These are phyloP conservation scores for Drosophila bifasciata DNA, from an alignment of 1,140 invertebrate species.

Conservation along the genomic window DNA sequence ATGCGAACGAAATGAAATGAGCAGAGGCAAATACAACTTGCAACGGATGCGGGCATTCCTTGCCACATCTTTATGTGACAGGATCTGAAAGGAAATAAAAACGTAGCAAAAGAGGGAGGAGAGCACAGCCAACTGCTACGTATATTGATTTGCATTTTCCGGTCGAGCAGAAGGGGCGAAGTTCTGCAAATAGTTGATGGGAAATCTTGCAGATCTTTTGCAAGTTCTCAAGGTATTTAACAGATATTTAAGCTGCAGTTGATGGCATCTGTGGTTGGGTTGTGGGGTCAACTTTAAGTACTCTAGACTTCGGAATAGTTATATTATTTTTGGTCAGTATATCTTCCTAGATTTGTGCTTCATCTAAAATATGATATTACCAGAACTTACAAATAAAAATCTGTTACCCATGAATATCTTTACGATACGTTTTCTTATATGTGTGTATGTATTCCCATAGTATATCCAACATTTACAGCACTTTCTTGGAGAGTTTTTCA, in stretches of 20 bases:
- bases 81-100: conserved; percentile 44
- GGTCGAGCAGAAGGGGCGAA: conserved; percentile 30
- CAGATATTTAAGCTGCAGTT: conserved; percentile 2
- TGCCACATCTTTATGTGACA: conserved; percentile 51
- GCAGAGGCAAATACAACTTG: conserved; percentile 42
- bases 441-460: too few species aligned
- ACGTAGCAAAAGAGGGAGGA: conserved; percentile 9
- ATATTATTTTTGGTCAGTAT: too few species aligned
- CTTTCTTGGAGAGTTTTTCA: background rate
- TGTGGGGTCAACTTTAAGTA: too few species aligned
- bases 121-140: conserved; percentile 10
- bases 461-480: background rate
- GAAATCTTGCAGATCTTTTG: background rate
- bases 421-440: too few species aligned
- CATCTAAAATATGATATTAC: too few species aligned
- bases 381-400: too few species aligned
- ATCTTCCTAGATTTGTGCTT: too few species aligned
- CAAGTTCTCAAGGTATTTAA: conserved; percentile 2
- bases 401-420: too few species aligned
- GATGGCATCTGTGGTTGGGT: too few species aligned
- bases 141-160: conserved; percentile 69
- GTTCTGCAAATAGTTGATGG: conserved; percentile 23
- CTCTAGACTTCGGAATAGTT: too few species aligned
- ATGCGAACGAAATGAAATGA: conserved; percentile 68
- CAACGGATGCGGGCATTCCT: conserved; percentile 64